Evolutionary conservation across 2,113 vertebrate genomes (phyloP).

Genomic region (Colaptes auratus): DNA sequence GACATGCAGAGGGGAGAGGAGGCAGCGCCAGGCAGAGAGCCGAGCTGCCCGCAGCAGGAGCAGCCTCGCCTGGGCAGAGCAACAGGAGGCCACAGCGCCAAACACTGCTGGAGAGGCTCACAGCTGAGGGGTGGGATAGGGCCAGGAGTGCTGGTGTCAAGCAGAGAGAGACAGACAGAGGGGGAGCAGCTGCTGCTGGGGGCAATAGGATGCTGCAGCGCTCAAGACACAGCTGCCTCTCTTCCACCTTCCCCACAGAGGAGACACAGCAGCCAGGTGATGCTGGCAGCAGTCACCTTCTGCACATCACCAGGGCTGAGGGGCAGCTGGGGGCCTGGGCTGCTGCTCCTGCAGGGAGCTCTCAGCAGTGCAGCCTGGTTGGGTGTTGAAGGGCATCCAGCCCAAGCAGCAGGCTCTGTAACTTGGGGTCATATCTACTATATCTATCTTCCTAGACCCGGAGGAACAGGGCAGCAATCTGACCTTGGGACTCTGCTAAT

Average conservation of each 20-base stretch:
- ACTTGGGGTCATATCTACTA: fast-evolving
- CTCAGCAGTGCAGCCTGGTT: neutral
- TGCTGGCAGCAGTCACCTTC: fast-evolving
- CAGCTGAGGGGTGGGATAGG: neutral
- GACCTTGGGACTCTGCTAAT: fast-evolving
- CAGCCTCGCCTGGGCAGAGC: neutral
- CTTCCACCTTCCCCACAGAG: neutral
- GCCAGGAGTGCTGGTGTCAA: neutral
- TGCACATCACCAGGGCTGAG: no score
- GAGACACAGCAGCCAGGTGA: fast-evolving
- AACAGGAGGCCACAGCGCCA: neutral
- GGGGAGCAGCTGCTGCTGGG: neutral
- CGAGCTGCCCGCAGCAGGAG: neutral
- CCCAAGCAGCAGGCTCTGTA: fast-evolving
- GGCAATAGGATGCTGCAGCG: fast-evolving
- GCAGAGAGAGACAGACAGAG: neutral
- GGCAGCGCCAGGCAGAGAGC: neutral
- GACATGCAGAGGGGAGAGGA: neutral
- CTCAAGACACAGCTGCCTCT: neutral
- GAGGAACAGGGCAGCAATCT: neutral
- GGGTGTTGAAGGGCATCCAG: fast-evolving
- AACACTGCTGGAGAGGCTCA: neutral
- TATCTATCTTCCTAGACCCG: neutral
- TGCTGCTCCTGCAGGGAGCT: neutral
- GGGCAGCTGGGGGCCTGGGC: neutral